Evolutionary conservation across 2,888 invertebrate species (phyloP), one percentile per base, ranked within the genome.

Genomic region (Eumacrocentrus americanus): DNA sequence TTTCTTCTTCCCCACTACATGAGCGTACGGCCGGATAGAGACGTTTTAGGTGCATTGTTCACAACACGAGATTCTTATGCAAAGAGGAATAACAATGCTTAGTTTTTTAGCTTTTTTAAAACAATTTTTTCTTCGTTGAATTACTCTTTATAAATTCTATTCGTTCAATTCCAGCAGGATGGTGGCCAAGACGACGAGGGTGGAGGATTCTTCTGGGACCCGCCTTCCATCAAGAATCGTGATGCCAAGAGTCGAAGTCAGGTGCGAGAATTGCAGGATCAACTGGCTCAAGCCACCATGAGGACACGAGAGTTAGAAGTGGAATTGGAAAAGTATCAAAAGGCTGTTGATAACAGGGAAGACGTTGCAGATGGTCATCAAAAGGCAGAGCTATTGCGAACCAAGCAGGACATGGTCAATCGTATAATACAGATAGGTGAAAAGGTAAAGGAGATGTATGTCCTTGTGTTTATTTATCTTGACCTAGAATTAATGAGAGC

Each of bases 391-490:
- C 62, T 78, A 25, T 59, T 77, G 29, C 72, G 79, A 37, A 78
- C 78, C n/a, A 79, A 79, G 50, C 81, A 81, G 65, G 79, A 81
- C 46, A 76, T 80, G 71, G 75, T 79, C 68, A 81, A 81, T 65
- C 74, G 77, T 35, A 79, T 81, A 46, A 77, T 78, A 59, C 78
- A 79, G 68, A 77, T 80, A 66, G 80, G 78, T 7, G 80, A 81
- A 67, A 80, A 81, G 74, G 81, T 81, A 70, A 50, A 37, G 29
- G 4, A 29, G n/a, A n/a, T n/a, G n/a, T n/a, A n/a, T n/a, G n/a
- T n/a, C n/a, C n/a, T n/a, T n/a, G n/a, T n/a, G n/a, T 14, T 18
- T 47, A 7, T 23, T 53, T 12, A 16, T n/a, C 22, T 2, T 44
- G 34, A 40, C 5, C 14, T 38, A n/a, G n/a, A n/a, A n/a, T n/a